Evolutionary conservation across 37 sponge, comb jelly and placozoan genomes (phyloP), one percentile per base, ranked within the genome.

Genomic region (Haliclona indistincta): DNA sequence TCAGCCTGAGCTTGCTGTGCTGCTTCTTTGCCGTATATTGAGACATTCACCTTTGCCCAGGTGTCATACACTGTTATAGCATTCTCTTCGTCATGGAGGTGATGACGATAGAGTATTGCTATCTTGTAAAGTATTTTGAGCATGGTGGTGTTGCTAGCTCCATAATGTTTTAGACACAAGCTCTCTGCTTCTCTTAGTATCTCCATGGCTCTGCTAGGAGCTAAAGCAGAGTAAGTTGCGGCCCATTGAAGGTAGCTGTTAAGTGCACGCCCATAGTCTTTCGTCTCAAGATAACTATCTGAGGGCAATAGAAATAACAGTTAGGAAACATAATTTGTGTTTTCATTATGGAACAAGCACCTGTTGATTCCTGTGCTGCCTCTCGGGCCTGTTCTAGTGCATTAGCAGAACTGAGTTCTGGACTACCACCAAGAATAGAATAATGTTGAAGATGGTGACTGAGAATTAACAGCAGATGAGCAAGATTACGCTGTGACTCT

Each of bases 301-400:
- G 29, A n/a, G n/a, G n/a, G n/a, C n/a, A n/a, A n/a, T 22, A 60
- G 33, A 29, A 60, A 20, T 60, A 20, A 0, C 33, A 13, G 33
- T 6, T 34, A 34, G 1, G 33, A 11, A 60, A 60, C 26, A 60
- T 3, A 17, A 1, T 34, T 32, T 34, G 0, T 49, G 53, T 4
- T 6, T 1, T 20, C 4, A 6, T 32, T 34, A 13, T 13, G 17
- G 1, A 60, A 30, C 64, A 30, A n/a, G n/a, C 49, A 76, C 76
- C 64, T 34, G 64, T 64, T 76, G 76, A 43, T 39, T 76, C 76
- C 26, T 64, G 22, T 23, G 64, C 64, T 45, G 76, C 76, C 49
- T 63, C 76, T 25, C 45, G 35, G 2, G 76, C 76, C 42, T 76
- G 76, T 36, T 64, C 64, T 41, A 43, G 28, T 13, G 76, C 64